These are phyloP conservation scores for Parauchenoglanis ngamensis DNA, from an alignment of 2,797 vertebrate genomes.

Conservation along the genomic window DNA sequence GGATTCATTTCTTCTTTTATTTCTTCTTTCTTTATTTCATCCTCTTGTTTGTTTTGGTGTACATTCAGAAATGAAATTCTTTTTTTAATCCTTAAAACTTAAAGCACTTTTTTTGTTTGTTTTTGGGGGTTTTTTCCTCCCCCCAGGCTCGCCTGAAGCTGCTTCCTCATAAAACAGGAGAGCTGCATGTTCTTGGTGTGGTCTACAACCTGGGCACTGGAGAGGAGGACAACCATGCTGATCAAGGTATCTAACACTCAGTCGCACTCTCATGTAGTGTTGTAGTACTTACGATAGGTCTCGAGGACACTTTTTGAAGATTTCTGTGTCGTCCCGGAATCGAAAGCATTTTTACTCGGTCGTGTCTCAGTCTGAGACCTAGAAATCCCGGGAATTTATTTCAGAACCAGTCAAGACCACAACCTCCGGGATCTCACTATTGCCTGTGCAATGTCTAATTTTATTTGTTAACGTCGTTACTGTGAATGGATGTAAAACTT, in stretches of 20 bases:
- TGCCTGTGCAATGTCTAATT: too few species aligned
- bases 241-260: slow-evolving; percentile 76
- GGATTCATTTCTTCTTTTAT: slow-evolving; percentile 40
- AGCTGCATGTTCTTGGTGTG: slow-evolving; percentile 90
- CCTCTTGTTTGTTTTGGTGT: background rate
- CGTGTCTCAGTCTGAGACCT: too few species aligned
- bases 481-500: too few species aligned
- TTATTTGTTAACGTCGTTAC: too few species aligned
- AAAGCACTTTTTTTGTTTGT: background rate
- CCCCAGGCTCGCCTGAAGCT: slow-evolving; percentile 90
- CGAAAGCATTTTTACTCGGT: too few species aligned
- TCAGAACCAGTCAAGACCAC: too few species aligned
- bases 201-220: slow-evolving; percentile 87
- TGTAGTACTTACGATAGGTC: too few species aligned
- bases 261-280: background rate
- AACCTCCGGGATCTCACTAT: too few species aligned
- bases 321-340: too few species aligned
- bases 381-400: too few species aligned
- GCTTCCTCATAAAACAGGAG: slow-evolving; percentile 91
- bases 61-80: background rate
- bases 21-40: background rate
- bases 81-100: background rate
- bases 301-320: too few species aligned
- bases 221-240: slow-evolving; percentile 71
- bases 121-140: background rate